Evolutionary conservation across 2,113 vertebrate species (phyloP).

Genomic region (Bufo bufo): DNA sequence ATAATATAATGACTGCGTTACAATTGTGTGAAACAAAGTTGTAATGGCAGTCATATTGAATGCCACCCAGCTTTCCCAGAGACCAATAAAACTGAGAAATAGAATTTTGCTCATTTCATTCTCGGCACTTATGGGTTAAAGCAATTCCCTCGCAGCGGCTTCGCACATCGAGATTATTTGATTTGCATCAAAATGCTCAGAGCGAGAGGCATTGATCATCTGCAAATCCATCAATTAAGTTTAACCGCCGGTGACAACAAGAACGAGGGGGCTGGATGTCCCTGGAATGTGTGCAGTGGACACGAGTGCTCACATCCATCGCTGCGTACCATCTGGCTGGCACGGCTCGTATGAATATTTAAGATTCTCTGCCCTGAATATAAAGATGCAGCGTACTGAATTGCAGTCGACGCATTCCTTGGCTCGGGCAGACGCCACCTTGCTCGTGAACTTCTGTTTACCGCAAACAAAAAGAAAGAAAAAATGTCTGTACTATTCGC

Average conservation of each 20-base stretch:
- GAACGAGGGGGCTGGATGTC: not conserved
- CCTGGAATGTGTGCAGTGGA: not conserved
- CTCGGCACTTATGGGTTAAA: not conserved
- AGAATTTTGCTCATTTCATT: not conserved
- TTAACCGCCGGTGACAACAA: not conserved
- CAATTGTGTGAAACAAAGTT: not conserved
- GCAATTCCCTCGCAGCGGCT: not conserved
- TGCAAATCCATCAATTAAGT: slow-evolving; percentile 1
- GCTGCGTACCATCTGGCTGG: slow-evolving; percentile 20
- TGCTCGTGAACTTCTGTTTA: not conserved
- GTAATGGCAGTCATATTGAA: not conserved
- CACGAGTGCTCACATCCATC: not conserved
- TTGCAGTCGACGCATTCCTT: not conserved
- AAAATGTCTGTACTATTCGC: not conserved
- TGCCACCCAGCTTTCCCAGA: not conserved
- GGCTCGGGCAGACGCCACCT: not conserved
- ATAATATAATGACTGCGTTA: not conserved
- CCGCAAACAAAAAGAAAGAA: not conserved
- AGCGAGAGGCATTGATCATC: slow-evolving; percentile 12
- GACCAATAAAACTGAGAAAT: not conserved
- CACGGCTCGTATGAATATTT: not conserved
- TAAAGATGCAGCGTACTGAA: not conserved
- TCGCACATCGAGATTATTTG: not conserved
- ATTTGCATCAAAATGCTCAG: not conserved
- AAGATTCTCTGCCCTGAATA: slow-evolving; percentile 5